These are phyloP conservation scores for Enteromius mattozi DNA, from an alignment of 2,797 vertebrate species.

Conservation along the genomic window DNA sequence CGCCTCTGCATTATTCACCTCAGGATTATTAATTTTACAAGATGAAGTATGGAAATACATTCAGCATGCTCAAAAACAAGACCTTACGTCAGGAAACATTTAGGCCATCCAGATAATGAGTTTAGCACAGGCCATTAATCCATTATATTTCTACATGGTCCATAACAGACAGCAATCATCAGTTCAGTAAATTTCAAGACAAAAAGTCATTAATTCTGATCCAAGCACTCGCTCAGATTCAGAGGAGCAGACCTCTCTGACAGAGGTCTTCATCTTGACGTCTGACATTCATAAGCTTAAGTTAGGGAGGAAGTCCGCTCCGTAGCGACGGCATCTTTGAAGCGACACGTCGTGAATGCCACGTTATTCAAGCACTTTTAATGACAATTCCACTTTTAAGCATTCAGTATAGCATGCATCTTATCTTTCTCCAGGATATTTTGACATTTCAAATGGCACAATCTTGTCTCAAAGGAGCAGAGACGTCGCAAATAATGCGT, in stretches of 20 bases:
- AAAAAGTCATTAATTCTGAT: constrained; percentile 45
- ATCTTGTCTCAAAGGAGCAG: constrained; percentile 39
- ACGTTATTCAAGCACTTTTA: constrained; percentile 29
- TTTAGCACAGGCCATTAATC: constrained; percentile 34
- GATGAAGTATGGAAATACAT: not conserved
- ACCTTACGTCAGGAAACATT: constrained; percentile 17
- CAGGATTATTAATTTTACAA: constrained; percentile 18
- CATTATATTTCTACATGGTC: constrained; percentile 39
- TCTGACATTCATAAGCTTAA: constrained; percentile 46
- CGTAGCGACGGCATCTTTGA: constrained; percentile 29
- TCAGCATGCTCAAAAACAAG: constrained; percentile 21
- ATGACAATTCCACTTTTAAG: constrained; percentile 41
- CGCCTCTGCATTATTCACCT: constrained; percentile 14
- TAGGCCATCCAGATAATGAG: constrained; percentile 9
- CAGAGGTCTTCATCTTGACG: constrained; percentile 31
- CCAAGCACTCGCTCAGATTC: constrained; percentile 35
- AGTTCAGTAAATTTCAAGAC: constrained; percentile 41
- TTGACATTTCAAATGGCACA: constrained; percentile 42
- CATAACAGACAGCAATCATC: constrained; percentile 25
- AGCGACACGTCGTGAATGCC: constrained; percentile 43
- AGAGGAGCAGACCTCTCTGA: constrained; percentile 17
- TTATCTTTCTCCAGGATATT: constrained; percentile 42
- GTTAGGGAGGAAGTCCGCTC: constrained; percentile 4
- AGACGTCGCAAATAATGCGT: constrained; percentile 39
- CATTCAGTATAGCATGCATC: constrained; percentile 7